phyloP scores from a whole-genome alignment of 2,888 invertebrate species.

The Anodontia alba region DNA sequence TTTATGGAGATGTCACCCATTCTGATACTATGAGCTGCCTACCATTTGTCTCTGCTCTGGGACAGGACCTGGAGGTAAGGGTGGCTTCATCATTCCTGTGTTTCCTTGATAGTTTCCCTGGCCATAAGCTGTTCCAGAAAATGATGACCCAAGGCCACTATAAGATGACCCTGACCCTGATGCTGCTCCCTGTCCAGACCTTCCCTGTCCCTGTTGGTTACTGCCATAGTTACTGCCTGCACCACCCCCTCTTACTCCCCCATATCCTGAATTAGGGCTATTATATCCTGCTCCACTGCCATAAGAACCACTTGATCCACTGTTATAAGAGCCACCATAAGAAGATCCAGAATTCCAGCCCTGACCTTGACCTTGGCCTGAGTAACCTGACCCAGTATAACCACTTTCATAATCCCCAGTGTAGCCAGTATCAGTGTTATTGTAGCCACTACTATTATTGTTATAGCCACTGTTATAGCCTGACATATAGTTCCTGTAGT shows the following conservation, averaged over 20 bases:
- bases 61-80: constrained; percentile 31
- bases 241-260: constrained; percentile 23
- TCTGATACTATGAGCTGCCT: too few species aligned
- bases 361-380: neutral
- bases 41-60: neutral
- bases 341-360: neutral
- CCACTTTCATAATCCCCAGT: constrained; percentile 33
- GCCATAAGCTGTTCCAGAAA: neutral
- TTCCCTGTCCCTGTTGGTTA: constrained; percentile 10
- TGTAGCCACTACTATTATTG: neutral
- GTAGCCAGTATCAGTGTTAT: constrained; percentile 24
- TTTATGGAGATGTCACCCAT: too few species aligned
- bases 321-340: neutral
- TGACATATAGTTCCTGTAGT: constrained; percentile 35
- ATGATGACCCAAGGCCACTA: neutral
- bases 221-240: constrained; percentile 25
- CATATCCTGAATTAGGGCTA: neutral
- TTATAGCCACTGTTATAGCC: constrained; percentile 31
- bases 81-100: constrained; percentile 33
- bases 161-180: constrained; percentile 3
- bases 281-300: constrained; percentile 7
- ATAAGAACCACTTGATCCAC: neutral
- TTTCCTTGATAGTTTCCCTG: neutral
- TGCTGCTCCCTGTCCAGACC: constrained; percentile 11
- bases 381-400: constrained; percentile 22